Evolutionary conservation across 2,113 vertebrate species (phyloP).

Genomic region (Oenanthe oenanthe): DNA sequence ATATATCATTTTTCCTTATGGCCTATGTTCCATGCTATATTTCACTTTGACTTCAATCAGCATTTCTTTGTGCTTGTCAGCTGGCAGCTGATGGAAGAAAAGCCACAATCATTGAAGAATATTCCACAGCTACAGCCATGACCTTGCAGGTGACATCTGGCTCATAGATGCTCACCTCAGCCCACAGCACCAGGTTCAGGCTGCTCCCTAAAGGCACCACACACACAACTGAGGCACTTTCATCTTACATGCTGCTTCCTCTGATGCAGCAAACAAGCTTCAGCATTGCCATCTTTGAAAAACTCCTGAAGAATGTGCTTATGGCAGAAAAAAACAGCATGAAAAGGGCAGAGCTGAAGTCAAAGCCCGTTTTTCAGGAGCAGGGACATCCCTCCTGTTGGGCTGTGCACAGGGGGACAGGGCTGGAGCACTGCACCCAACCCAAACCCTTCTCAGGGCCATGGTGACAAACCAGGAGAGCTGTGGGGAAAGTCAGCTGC

Average conservation of each 20-base stretch:
- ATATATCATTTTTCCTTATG: background rate
- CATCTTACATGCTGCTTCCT: background rate
- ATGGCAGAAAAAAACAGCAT: background rate
- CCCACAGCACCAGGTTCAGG: rapidly evolving
- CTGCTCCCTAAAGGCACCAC: background rate
- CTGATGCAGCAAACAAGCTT: background rate
- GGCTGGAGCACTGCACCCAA: rapidly evolving
- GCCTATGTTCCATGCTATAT: background rate
- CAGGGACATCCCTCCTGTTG: background rate
- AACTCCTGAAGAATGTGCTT: background rate
- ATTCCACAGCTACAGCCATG: background rate
- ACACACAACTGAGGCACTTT: background rate
- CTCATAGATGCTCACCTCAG: background rate
- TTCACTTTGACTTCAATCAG: background rate
- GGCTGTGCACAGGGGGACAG: background rate
- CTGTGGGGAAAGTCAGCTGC: rapidly evolving
- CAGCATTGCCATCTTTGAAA: background rate
- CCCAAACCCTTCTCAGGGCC: background rate
- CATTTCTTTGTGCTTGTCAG: background rate
- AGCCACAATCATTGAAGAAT: background rate
- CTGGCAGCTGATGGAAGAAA: background rate
- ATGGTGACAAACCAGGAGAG: background rate
- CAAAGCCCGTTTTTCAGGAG: background rate
- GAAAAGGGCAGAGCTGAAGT: background rate
- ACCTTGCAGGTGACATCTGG: background rate